A percentile compares a stretch with the other conserved stretches of the same genome.
Conservation (phyloP, 2,888 invertebrate species). For the Trissolcus japonicus region DNA sequence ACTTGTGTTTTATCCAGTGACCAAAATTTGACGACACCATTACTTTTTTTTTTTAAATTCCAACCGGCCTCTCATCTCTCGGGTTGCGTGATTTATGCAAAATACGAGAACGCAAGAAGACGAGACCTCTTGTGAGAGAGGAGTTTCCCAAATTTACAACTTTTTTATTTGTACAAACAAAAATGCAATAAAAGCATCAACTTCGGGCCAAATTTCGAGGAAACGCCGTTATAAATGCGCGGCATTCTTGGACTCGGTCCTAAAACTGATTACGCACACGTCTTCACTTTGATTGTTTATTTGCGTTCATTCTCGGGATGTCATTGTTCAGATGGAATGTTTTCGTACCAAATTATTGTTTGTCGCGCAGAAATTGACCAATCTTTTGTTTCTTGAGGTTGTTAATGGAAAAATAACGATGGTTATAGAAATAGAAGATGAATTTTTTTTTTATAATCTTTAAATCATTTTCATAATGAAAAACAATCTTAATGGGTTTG, state of each 20-base stretch:
- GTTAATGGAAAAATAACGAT: too few relatives aligned
- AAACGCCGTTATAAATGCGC: slow-evolving; percentile 30
- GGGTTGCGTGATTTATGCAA: too few relatives aligned
- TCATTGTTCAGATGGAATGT: background rate
- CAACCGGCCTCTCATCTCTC: slow-evolving; percentile 1
- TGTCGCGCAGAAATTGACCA: too few relatives aligned
- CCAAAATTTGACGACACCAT: slow-evolving; percentile 40
- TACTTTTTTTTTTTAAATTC: slow-evolving; percentile 26
- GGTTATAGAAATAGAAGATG: too few relatives aligned
- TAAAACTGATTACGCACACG: slow-evolving; percentile 13
- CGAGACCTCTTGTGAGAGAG: too few relatives aligned
- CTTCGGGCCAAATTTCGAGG: slow-evolving; percentile 17
- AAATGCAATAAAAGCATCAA: slow-evolving; percentile 31
- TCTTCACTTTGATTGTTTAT: slow-evolving; percentile 31
- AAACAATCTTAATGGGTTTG: too few relatives aligned
- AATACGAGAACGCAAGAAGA: too few relatives aligned
- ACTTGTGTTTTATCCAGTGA: slow-evolving; percentile 36
- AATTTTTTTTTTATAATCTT: too few relatives aligned
- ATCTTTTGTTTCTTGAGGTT: too few relatives aligned
- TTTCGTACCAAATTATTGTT: background rate
- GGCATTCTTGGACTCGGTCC: slow-evolving; percentile 39
- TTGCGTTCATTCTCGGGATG: slow-evolving; percentile 15
- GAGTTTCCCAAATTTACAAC: too few relatives aligned
- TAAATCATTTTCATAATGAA: too few relatives aligned
- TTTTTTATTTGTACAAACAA: too few relatives aligned